Base-by-base conservation (phyloP, 2,797 vertebrate genomes). In the Leptoclinus maculatus region DNA sequence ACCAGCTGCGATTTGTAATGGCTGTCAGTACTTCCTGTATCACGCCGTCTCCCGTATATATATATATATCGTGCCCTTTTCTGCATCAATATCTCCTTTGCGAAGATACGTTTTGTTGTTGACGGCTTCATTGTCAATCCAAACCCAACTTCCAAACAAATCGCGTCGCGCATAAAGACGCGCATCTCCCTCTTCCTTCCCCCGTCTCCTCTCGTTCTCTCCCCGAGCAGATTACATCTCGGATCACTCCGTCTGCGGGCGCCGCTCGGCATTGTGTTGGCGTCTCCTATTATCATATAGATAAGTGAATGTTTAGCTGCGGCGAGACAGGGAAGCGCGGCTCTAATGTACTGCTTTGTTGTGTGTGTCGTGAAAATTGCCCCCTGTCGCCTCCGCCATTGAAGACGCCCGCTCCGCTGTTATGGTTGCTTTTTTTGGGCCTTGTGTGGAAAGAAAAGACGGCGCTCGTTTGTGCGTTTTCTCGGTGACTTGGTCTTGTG, bases 251-350 rank as follows among this genome's bases (percentile, higher is more conserved):
- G 83, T 93, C 90, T 92, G 79, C 79, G 69, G 90, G 87, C 83
- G 53, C 47, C 21, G 56, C 71, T 79, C 56, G 14, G 82, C 78
- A 92, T 94, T 92, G 91, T 94, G 87, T 67, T 71, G 6, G 68
- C n/a, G 0, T 63, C 63, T 84, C 83, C 87, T 88, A 95, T 95
- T 94, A 95, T 94, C 92, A 93, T 93, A 93, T 92, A 93, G 92
- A 95, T 93, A 94, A 94, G 90, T 85, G 89, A 92, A 87, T 88
- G 89, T 93, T 93, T 90, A 91, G 87, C 89, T 84, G 83, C 62
- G 32, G 72, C 57, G 64, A 87, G 84, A 83, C 57, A 36, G 84
- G 76, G 75, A 83, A 84, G 62, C 47, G 29, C 38, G 9, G 38
- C 78, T 85, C 69, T 91, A 90, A 91, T 90, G 89, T 59, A 85